phyloP scores from a whole-genome alignment of 2,888 invertebrate genomes.

The Apodemia mormo region DNA sequence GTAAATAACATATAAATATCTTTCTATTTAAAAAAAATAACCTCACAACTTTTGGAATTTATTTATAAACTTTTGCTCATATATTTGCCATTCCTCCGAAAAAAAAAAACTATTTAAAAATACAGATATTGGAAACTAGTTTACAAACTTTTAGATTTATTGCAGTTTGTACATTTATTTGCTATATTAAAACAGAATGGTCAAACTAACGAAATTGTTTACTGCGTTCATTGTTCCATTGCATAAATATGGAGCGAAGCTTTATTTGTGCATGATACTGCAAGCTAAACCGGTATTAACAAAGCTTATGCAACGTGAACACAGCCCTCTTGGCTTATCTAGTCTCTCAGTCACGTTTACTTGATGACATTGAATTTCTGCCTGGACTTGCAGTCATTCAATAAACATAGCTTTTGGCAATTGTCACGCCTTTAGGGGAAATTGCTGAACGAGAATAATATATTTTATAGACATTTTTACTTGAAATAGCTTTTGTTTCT shows the following conservation, averaged over 20 bases:
- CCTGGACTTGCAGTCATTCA: slow-evolving; percentile 7
- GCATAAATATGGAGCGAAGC: background rate
- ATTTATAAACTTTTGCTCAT: too few species aligned
- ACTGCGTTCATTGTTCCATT: background rate
- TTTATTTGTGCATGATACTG: slow-evolving; percentile 6
- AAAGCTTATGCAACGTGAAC: slow-evolving; percentile 8
- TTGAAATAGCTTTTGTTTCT: slow-evolving; percentile 10
- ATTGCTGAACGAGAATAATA: slow-evolving; percentile 5
- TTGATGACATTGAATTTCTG: slow-evolving; percentile 13
- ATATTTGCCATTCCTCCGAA: background rate
- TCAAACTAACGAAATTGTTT: background rate
- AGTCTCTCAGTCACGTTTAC: slow-evolving; percentile 5
- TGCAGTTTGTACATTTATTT: background rate
- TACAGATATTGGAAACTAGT: background rate
- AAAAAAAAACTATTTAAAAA: background rate
- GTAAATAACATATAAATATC: too few species aligned
- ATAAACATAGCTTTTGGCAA: slow-evolving; percentile 15
- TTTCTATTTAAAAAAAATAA: too few species aligned
- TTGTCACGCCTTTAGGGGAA: slow-evolving; percentile 1
- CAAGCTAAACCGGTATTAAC: slow-evolving; percentile 7
- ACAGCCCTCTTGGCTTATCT: slow-evolving; percentile 1
- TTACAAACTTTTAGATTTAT: slow-evolving; percentile 8
- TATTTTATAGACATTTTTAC: slow-evolving; percentile 15
- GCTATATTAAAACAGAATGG: slow-evolving; percentile 6
- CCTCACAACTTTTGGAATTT: too few species aligned